Evolutionary conservation across 2,797 vertebrate genomes (phyloP).

Genomic region (Calcarius lapponicus): DNA sequence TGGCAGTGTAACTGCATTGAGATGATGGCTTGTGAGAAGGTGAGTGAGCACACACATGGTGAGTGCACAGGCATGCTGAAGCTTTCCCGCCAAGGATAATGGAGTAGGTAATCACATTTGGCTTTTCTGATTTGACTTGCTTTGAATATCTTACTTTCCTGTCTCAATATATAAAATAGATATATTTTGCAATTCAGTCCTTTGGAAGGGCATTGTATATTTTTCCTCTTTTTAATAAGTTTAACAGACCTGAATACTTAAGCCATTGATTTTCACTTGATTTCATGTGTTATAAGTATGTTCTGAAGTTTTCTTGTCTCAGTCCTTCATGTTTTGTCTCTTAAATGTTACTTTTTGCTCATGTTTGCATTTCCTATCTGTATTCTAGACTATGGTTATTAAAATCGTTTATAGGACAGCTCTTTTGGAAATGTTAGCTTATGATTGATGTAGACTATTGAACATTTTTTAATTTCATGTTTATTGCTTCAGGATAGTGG

Average conservation of each 20-base stretch:
- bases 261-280: neutral
- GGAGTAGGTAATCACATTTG: neutral
- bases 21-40: neutral
- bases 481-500: conserved; percentile 1
- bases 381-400: neutral
- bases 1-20: neutral
- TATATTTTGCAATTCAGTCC: neutral
- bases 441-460: neutral
- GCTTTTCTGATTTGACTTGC: neutral
- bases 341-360: neutral
- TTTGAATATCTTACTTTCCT: neutral
- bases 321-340: neutral
- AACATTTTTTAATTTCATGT: conserved; percentile 32
- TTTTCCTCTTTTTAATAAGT: neutral
- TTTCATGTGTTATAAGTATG: neutral
- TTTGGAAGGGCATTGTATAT: neutral
- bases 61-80: neutral
- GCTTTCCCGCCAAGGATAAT: neutral
- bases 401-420: neutral
- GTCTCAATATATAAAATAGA: neutral
- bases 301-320: neutral
- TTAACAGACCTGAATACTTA: neutral
- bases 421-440: neutral
- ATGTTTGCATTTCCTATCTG: neutral
- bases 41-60: neutral